Percentiles rank a stretch among this genome's conserved stretches.
Evolutionary conservation across 2,888 invertebrate genomes (phyloP).

Genomic region (Philereme vetulata): DNA sequence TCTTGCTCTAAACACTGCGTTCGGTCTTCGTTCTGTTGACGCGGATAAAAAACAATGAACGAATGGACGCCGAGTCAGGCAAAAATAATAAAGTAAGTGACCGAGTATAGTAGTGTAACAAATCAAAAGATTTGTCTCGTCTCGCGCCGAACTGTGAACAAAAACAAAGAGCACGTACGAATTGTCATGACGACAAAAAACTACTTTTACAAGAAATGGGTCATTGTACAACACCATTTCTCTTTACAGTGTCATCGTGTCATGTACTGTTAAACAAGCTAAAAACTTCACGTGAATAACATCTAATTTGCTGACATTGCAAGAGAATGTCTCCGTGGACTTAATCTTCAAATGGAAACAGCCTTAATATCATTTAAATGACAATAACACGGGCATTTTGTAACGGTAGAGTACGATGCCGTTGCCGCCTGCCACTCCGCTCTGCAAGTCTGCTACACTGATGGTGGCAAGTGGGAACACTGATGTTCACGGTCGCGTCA

Average conservation of each 20-base stretch:
- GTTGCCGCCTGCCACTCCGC: slow-evolving; percentile 26
- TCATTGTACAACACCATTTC: slow-evolving; percentile 5
- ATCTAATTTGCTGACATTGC: background rate
- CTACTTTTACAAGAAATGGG: background rate
- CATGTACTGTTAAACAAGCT: slow-evolving; percentile 10
- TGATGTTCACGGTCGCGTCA: too few relatives aligned
- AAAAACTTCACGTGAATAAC: background rate
- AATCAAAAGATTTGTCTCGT: slow-evolving; percentile 17
- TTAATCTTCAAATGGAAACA: slow-evolving; percentile 11
- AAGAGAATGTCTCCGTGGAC: slow-evolving; percentile 4
- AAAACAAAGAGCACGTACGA: slow-evolving; percentile 22
- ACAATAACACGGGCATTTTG: slow-evolving; percentile 23
- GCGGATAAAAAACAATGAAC: slow-evolving; percentile 12
- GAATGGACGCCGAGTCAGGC: slow-evolving; percentile 11
- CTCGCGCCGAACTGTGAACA: background rate
- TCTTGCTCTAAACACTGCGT: too few relatives aligned
- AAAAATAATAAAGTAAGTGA: slow-evolving; percentile 8
- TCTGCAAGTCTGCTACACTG: slow-evolving; percentile 5
- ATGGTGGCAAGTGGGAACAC: background rate
- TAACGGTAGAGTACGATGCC: slow-evolving; percentile 36
- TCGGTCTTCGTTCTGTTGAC: too few relatives aligned
- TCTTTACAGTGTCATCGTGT: slow-evolving; percentile 2
- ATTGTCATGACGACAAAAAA: background rate
- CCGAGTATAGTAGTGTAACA: slow-evolving; percentile 1
- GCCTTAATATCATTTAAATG: slow-evolving; percentile 29